Evolutionary conservation across 1,140 invertebrate genomes (phyloP), one percentile per base, ranked within the genome.

Genomic region (Drosophila subobscura): DNA sequence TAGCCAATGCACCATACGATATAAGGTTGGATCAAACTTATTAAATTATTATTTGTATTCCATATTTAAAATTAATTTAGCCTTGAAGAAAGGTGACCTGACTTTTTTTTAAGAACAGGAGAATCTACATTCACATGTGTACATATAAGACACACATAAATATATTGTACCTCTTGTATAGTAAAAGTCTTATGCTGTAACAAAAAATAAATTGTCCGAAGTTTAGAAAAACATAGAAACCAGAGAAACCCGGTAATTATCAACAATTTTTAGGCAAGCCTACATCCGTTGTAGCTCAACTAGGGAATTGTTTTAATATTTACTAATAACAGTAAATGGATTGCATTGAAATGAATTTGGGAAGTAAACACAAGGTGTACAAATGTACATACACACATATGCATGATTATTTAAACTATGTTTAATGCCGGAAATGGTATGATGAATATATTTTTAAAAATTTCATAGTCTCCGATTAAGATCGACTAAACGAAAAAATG

Each of bases 251-350:
- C 22, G 37, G 37, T 42, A 22, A 54, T 22, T 42, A 20, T 23
- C 2, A 40, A 40, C 29, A 4, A 53, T 25, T 23, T 22, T 40
- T 3, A 40, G 7, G 14, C 8, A 53, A 54, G 14, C 49, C 37
- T n/a, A 27, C 49, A 54, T 59, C 45, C 56, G 27, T 33, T 41
- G 3, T 8, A 33, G 16, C 52, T 23, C n/a, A 40, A 16, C 16
- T 54, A n/a, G 22, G n/a, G 5, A 14, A 51, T 52, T 52, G 41
- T 12, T 16, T 29, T 29, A 7, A 29, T 29, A 29, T 29, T 29
- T 33, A 33, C 29, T 8, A 2, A 29, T 6, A 10, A 10, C 8
- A 33, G 10, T 33, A 3, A 10, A 10, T 3, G 29, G 29, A 3
- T 33, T 10, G 29, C 29, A 33, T 33, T 2, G 16, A 20, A 20